Percentiles rank a stretch among this genome's conserved stretches.
Evolutionary conservation across 2,113 vertebrate genomes (phyloP).

Genomic region (Pantherophis guttatus): DNA sequence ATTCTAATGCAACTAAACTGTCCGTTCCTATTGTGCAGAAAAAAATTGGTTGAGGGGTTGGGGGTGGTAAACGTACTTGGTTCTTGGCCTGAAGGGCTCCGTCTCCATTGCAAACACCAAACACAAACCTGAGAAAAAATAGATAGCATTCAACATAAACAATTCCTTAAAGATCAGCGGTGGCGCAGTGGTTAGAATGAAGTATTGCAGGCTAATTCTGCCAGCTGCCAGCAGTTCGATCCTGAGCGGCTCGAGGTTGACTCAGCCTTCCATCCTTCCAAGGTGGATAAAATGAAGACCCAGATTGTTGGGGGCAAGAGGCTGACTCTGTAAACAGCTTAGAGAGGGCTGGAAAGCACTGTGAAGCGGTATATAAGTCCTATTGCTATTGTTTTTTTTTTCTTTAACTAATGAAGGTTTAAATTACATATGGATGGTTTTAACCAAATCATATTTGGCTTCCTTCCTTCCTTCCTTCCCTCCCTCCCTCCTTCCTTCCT

Average conservation of each 20-base stretch:
- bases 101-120: slow-evolving; percentile 80
- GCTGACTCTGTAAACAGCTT: not conserved
- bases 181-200: not conserved
- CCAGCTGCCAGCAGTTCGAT: not conserved
- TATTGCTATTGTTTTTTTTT: too few species aligned
- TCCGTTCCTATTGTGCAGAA: not conserved
- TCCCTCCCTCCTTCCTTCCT: too few species aligned
- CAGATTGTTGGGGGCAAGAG: not conserved
- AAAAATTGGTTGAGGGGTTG: not conserved
- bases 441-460: not conserved
- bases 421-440: not conserved
- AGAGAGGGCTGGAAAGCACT: not conserved
- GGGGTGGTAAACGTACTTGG: slow-evolving; percentile 73
- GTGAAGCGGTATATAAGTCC: not conserved
- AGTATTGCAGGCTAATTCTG: not conserved
- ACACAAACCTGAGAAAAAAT: slow-evolving; percentile 79
- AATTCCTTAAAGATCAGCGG: not conserved
- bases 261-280: not conserved
- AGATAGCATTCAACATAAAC: not conserved
- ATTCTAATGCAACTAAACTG: not conserved
- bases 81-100: slow-evolving; percentile 64
- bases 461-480: too few species aligned
- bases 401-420: too few species aligned
- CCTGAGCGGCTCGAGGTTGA: not conserved
- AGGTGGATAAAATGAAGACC: not conserved